Conservation (phyloP, 2,113 vertebrate genomes). For the Pterocles burchelli region DNA sequence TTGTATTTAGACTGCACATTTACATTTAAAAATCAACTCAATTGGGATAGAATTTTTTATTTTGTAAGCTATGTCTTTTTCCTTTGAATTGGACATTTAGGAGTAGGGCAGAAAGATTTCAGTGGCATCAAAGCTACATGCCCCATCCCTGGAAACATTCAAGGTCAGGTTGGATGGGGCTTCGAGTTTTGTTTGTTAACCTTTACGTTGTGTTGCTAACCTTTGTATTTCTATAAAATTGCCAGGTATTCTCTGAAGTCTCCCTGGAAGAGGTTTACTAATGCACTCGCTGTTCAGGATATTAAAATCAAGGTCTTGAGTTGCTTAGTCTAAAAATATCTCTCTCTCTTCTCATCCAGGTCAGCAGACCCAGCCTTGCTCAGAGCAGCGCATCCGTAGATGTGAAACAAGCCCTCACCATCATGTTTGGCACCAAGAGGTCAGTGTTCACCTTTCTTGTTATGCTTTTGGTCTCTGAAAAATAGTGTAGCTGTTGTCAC, state of each 20-base stretch:
- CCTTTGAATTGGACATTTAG: not conserved
- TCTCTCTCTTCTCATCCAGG: constrained; percentile 51
- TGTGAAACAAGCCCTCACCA: constrained; percentile 66
- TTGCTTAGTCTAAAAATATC: not conserved
- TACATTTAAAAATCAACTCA: not conserved
- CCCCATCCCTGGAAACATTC: too few relatives aligned
- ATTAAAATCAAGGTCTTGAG: not conserved
- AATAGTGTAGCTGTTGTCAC: not conserved
- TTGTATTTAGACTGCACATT: not conserved
- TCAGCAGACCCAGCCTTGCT: constrained; percentile 55
- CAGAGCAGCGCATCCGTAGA: constrained; percentile 55
- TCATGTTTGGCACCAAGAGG: constrained; percentile 94
- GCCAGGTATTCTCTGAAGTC: not conserved
- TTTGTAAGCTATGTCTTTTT: not conserved
- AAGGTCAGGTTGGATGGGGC: too few relatives aligned
- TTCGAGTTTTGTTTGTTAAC: not conserved
- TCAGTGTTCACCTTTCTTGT: constrained; percentile 71
- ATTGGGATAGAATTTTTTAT: not conserved
- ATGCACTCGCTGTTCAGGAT: not conserved
- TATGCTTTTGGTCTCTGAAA: not conserved
- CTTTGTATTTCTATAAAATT: not conserved
- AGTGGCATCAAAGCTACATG: not conserved
- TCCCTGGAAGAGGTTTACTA: not conserved
- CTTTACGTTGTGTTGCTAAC: not conserved
- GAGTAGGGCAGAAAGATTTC: not conserved